Evolutionary conservation across 2,888 invertebrate species (phyloP), one percentile per base, ranked within the genome.

Genomic region (Bugulina stolonifera): DNA sequence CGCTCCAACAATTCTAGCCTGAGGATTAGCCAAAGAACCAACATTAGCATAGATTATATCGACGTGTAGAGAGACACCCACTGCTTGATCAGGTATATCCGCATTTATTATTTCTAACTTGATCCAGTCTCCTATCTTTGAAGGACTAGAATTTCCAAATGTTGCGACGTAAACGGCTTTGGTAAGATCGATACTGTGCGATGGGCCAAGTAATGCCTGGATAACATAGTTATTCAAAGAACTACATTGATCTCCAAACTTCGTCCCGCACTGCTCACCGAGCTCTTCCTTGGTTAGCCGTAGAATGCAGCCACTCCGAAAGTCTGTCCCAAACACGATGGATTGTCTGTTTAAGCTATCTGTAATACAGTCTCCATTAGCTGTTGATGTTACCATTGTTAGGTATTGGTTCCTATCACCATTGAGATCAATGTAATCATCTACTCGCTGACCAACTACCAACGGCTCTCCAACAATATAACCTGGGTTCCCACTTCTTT

Each of bases 401-500:
- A 83, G 72, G 75, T 79, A 80, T 18, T 76, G 73, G 71, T 77
- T 71, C 5, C 77, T 72, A 71, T 79, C 74, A 2, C 69, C 32
- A 64, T 75, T 75, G 70, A 79, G 23, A n/a, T 74, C 69, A 14
- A 80, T 78, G 27, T 70, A 43, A 23, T 70, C 34, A 27, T 71
- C 25, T 5, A 69, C 72, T 32, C 76, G 14, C 5, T 76, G 80
- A 22, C 88, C 88, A 72, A 87, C 84, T 74, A 88, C 80, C 43
- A 93, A 84, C 0, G 91, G 91, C 76, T 88, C 88, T 5, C 89
- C 89, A 1, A 85, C 77, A 3, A 89, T 79, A 79, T 93, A 93
- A 1, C 93, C 93, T 0, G 91, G 91, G 82, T 89, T 90, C 1
- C 93, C 93, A 84, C 92, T 92, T 23, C 86, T 77, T n/a, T 74